These are phyloP conservation scores for Steinernema khuongi DNA, from an alignment of 1,140 invertebrate species.

Conservation along the genomic window DNA sequence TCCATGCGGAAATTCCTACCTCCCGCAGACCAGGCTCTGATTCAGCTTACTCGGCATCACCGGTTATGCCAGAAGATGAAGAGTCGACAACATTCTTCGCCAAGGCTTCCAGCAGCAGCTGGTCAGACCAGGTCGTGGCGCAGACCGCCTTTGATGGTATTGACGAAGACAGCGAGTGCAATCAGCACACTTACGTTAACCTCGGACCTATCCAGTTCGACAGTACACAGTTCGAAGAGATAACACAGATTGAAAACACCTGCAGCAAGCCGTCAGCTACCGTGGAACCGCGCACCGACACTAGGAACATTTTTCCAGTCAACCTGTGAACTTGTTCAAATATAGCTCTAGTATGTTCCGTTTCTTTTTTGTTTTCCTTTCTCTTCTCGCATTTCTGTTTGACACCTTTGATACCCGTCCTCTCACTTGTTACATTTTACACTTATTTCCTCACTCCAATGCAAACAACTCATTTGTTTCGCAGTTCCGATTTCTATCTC, in stretches of 20 bases:
- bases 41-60: slow-evolving; percentile 32
- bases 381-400: slow-evolving; percentile 1
- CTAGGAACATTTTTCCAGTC: neutral
- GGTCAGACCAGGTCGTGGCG: neutral
- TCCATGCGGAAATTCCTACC: neutral
- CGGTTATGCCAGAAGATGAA: slow-evolving; percentile 23
- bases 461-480: neutral
- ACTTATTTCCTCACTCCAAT: slow-evolving; percentile 6
- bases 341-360: neutral
- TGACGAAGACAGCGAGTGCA: neutral
- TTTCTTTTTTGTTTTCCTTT: slow-evolving; percentile 11
- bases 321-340: neutral
- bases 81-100: slow-evolving; percentile 7
- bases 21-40: slow-evolving; percentile 15
- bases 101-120: neutral
- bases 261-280: slow-evolving; percentile 17
- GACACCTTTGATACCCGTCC: slow-evolving; percentile 10
- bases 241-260: slow-evolving; percentile 6
- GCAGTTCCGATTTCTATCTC: neutral
- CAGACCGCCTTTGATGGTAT: neutral
- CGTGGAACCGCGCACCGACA: neutral
- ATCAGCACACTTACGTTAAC: slow-evolving; percentile 40
- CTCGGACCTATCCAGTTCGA: slow-evolving; percentile 20
- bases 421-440: slow-evolving; percentile 19
- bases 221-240: slow-evolving; percentile 36